Base-by-base conservation (phyloP, 2,113 vertebrate species). In the Alligator mississippiensis region DNA sequence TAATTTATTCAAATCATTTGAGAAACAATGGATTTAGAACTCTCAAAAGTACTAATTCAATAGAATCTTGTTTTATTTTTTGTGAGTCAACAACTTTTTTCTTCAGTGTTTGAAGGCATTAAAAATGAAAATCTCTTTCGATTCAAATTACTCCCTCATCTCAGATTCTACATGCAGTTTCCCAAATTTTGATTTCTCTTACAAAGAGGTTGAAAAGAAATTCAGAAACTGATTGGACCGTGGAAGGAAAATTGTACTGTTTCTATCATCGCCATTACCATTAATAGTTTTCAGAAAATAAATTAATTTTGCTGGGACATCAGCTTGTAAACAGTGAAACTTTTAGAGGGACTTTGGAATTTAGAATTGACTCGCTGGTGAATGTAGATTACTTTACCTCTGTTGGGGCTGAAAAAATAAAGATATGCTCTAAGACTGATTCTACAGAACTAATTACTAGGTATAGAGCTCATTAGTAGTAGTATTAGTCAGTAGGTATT, bases 151-250 rank as follows among this genome's bases (percentile, higher is more conserved):
- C 88, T 96, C 83, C 79, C 30, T 83, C 59, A 81, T 93, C 78
- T 86, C 12, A n/a, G 79, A 64, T 58, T 30, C 17, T 47, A 5
- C 68, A 54, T 91, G 38, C 24, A 38, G 77, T 97, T 97, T 91
- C 93, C 96, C 89, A 93, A 91, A 89, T 87, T 94, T 84, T 94
- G 76, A 92, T 95, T 83, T 87, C n/a, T 57, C 57, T 25, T 82
- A 11, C 68, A 61, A n/a, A n/a, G 10, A 28, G 4, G 15, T 59
- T 75, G 88, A 61, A 81, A 61, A 90, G 54, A 83, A 77, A 28
- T 28, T 47, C 3, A 21, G 68, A 79, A 5, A 2, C 76, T 74
- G 0, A 85, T 11, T 85, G 30, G 76, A 38, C 18, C 68, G 2
- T 58, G 24, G 8, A 27, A 68, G 24, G 8, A 27, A 68, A 88